These are phyloP conservation scores for Camponotus pennsylvanicus DNA, from an alignment of 1,140 invertebrate genomes.

Conservation along the genomic window DNA sequence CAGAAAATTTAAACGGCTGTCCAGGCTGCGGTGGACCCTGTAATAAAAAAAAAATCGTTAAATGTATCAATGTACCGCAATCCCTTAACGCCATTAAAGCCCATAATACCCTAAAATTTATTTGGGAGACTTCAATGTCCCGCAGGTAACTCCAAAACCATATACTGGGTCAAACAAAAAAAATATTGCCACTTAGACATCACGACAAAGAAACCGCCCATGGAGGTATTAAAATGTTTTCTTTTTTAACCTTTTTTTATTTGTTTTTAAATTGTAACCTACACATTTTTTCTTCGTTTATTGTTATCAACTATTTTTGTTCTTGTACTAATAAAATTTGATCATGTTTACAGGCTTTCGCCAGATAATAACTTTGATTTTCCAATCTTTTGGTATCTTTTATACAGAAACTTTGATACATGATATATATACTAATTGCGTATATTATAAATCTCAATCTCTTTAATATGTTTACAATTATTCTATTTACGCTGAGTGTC, in stretches of 20 bases:
- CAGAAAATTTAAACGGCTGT: constrained; percentile 96
- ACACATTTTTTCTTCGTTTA: neutral
- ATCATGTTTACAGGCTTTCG: neutral
- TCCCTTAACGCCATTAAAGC: constrained; percentile 45
- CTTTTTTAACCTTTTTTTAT: neutral
- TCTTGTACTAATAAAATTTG: neutral
- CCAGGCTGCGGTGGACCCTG: constrained; percentile 94
- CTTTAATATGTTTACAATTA: neutral
- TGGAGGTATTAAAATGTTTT: neutral
- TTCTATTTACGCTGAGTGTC: neutral
- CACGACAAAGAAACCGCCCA: neutral
- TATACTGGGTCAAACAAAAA: neutral
- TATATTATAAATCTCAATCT: neutral
- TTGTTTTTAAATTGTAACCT: neutral
- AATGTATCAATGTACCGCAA: constrained; percentile 29
- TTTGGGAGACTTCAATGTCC: constrained; percentile 6
- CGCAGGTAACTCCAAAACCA: constrained; percentile 10
- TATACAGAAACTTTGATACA: too few species aligned
- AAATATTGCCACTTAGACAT: constrained; percentile 14
- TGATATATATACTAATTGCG: neutral
- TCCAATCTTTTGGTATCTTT: constrained; percentile 6
- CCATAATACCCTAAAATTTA: constrained; percentile 31
- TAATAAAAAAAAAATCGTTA: constrained; percentile 82
- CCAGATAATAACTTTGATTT: too few species aligned
- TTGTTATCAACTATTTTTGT: neutral